Conservation (phyloP, 2,113 vertebrate species). For the Neopipo cinnamomea region DNA sequence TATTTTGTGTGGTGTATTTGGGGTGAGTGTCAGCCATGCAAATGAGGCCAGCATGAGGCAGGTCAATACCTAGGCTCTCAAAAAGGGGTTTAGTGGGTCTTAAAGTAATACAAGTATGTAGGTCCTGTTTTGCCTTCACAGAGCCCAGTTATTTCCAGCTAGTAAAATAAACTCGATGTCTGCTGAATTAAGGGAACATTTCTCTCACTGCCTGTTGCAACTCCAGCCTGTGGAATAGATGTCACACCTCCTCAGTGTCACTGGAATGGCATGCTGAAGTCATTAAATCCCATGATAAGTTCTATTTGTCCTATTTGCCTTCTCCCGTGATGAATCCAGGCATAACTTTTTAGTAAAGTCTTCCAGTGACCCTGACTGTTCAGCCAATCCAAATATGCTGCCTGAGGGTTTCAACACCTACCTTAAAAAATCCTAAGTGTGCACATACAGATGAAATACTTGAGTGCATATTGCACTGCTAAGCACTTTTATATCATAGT, state of each 20-base stretch:
- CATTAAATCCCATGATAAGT: neutral
- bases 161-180: neutral
- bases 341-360: neutral
- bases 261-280: neutral
- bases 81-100: neutral
- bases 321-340: neutral
- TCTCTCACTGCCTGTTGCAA: neutral
- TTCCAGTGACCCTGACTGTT: neutral
- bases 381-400: neutral
- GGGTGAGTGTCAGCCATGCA: neutral
- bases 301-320: neutral
- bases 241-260: neutral
- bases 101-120: neutral
- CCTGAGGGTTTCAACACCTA: neutral
- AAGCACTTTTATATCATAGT: neutral
- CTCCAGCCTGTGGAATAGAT: neutral
- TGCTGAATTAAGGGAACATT: neutral
- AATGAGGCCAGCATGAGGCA: neutral
- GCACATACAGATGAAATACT: neutral
- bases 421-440: neutral
- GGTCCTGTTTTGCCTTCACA: neutral
- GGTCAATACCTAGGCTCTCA: neutral
- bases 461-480: neutral
- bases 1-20: conserved; percentile 30
- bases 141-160: neutral